phyloP scores from a whole-genome alignment of 2,888 invertebrate genomes.

The Thymelicus sylvestris region DNA sequence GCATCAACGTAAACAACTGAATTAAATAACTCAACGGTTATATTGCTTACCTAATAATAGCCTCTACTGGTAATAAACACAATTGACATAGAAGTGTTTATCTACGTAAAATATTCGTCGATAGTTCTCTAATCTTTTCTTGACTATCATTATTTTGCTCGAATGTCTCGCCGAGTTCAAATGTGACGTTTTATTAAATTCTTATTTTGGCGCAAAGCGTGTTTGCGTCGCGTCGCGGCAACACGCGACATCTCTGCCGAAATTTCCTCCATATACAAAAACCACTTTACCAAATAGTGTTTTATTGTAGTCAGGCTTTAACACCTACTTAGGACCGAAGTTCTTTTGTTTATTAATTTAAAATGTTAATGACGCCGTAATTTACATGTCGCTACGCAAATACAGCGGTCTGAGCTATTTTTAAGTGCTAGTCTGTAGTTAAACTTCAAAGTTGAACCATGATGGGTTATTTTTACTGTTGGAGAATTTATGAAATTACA shows the following conservation, averaged over 20 bases:
- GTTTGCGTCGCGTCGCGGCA: conserved; percentile 44
- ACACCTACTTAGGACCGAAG: neutral
- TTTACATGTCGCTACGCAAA: neutral
- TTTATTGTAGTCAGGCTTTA: conserved; percentile 17
- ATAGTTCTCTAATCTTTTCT: neutral
- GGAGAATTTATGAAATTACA: neutral
- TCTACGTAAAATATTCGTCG: neutral
- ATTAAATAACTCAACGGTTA: too few species aligned
- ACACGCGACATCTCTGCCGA: conserved; percentile 54
- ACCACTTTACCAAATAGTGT: conserved; percentile 24
- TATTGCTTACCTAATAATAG: too few species aligned
- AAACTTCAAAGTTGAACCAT: neutral
- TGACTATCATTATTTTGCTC: conserved; percentile 38
- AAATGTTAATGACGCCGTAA: neutral
- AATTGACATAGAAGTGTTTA: too few species aligned
- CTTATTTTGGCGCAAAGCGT: conserved; percentile 57
- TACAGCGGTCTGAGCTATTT: neutral
- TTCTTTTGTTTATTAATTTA: neutral
- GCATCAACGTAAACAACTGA: too few species aligned
- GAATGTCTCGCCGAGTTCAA: conserved; percentile 44
- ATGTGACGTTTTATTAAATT: conserved; percentile 71
- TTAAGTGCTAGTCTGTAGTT: neutral
- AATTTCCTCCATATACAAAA: conserved; percentile 11
- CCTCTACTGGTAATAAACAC: too few species aligned
- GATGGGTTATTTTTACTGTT: too few species aligned